Conservation (phyloP, 2,888 invertebrate species). For the Drosophila seclusa region DNA sequence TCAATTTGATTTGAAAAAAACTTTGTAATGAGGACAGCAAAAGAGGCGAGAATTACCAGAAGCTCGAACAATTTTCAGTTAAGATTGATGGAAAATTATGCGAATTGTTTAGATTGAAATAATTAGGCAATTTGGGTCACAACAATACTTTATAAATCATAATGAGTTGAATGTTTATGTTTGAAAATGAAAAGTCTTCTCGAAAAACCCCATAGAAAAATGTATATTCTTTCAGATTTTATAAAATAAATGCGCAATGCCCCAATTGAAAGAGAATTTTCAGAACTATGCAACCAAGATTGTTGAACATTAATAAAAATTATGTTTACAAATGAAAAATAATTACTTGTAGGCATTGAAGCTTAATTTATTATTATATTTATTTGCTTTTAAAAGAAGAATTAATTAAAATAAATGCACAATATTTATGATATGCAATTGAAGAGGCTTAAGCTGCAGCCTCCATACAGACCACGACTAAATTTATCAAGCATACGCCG, state of each 20-base stretch:
- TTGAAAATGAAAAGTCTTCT: neutral
- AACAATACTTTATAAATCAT: neutral
- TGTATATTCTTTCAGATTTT: neutral
- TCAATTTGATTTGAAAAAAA: slow-evolving; percentile 45
- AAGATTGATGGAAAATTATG: neutral
- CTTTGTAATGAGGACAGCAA: slow-evolving; percentile 27
- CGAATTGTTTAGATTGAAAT: slow-evolving; percentile 6
- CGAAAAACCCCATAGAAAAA: neutral
- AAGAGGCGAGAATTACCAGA: slow-evolving; percentile 6
- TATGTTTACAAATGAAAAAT: neutral
- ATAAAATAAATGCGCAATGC: neutral
- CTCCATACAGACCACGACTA: neutral
- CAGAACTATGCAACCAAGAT: neutral
- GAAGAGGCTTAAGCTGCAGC: slow-evolving; percentile 15
- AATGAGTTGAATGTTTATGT: neutral
- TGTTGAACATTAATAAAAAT: neutral
- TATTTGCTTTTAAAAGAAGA: neutral
- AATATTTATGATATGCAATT: slow-evolving; percentile 5
- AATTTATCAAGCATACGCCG: slow-evolving; percentile 54
- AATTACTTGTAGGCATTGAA: slow-evolving; percentile 5
- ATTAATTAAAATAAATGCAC: slow-evolving; percentile 21
- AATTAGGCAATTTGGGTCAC: neutral
- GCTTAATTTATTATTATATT: neutral
- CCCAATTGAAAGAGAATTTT: neutral
- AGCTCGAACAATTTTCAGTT: neutral